A percentile compares a stretch with the other conserved stretches of the same genome.
These are phyloP conservation scores for Ennomos quercinarius DNA, from an alignment of 2,888 invertebrate genomes.

Conservation along the genomic window DNA sequence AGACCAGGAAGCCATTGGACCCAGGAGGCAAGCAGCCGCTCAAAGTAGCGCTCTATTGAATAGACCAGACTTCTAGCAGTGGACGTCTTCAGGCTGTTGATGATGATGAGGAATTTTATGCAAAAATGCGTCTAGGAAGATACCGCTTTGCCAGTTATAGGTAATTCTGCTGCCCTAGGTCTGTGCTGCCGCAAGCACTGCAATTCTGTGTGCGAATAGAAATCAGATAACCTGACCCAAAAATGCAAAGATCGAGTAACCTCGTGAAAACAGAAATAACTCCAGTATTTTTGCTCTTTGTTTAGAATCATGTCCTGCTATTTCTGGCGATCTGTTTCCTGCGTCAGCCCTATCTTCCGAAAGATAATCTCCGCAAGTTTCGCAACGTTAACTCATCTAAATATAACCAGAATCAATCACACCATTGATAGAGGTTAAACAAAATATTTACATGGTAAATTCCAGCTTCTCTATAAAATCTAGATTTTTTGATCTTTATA, in stretches of 20 bases:
- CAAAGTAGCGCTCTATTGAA: too few species aligned
- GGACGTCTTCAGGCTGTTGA: too few species aligned
- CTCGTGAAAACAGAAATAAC: constrained; percentile 1
- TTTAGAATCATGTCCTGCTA: constrained; percentile 13
- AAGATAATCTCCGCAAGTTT: constrained; percentile 16
- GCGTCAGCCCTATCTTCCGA: constrained; percentile 10
- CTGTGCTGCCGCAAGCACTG: too few species aligned
- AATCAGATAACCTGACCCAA: neutral
- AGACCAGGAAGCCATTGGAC: too few species aligned
- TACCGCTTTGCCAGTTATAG: too few species aligned
- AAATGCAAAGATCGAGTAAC: neutral
- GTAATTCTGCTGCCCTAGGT: too few species aligned
- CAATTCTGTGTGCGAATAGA: too few species aligned
- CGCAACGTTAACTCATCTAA: constrained; percentile 10
- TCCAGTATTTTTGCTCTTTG: constrained; percentile 4
- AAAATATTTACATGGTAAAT: constrained; percentile 5
- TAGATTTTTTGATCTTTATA: neutral
- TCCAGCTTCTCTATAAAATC: neutral
- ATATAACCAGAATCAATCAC: constrained; percentile 13
- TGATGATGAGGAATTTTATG: too few species aligned
- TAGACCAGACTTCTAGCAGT: too few species aligned
- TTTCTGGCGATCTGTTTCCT: constrained; percentile 8
- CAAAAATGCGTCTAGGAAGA: too few species aligned
- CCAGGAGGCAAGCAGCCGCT: too few species aligned
- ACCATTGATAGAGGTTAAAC: constrained; percentile 4